Percentiles rank a stretch among this genome's conserved stretches.
These are phyloP conservation scores for Zaprionus nigranus DNA, from an alignment of 1,140 invertebrate genomes.

Conservation along the genomic window DNA sequence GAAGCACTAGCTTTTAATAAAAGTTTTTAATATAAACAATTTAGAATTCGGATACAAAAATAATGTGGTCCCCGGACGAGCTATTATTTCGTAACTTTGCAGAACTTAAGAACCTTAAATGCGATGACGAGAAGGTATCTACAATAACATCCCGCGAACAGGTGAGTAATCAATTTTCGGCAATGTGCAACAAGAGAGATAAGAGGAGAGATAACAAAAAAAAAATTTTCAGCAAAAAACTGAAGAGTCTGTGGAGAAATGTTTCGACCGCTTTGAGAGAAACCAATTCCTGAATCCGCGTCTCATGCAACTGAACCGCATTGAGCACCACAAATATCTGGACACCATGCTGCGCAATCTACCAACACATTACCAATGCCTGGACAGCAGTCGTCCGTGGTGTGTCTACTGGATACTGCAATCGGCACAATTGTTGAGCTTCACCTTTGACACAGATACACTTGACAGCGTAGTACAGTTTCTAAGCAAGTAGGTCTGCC, in stretches of 20 bases:
- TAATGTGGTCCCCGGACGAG: conserved; percentile 61
- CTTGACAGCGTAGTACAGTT: conserved; percentile 89
- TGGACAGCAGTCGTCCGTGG: conserved; percentile 98
- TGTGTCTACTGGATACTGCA: conserved; percentile 98
- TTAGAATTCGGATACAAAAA: conserved; percentile 19
- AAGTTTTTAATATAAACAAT: not conserved
- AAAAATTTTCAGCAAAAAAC: conserved; percentile 87
- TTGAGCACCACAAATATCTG: conserved; percentile 89
- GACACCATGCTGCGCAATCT: conserved; percentile 89
- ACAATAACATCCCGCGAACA: conserved; percentile 87
- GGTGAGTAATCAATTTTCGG: conserved; percentile 83
- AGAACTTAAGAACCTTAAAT: conserved; percentile 69
- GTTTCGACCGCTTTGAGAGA: conserved; percentile 87
- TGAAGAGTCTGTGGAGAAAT: conserved; percentile 87
- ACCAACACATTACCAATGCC: conserved; percentile 89
- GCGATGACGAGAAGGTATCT: conserved; percentile 85
- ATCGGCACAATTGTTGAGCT: conserved; percentile 92
- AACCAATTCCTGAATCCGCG: conserved; percentile 85
- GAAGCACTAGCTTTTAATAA: conserved; percentile 38
- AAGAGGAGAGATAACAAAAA: conserved; percentile 17
- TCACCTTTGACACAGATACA: conserved; percentile 88
- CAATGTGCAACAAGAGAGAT: conserved; percentile 14
- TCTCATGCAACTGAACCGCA: conserved; percentile 87
- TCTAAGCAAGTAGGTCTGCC: conserved; percentile 85
- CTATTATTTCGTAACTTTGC: conserved; percentile 71